phyloP scores from a whole-genome alignment of 2,113 vertebrate species.

The Phalacrocorax carbo region DNA sequence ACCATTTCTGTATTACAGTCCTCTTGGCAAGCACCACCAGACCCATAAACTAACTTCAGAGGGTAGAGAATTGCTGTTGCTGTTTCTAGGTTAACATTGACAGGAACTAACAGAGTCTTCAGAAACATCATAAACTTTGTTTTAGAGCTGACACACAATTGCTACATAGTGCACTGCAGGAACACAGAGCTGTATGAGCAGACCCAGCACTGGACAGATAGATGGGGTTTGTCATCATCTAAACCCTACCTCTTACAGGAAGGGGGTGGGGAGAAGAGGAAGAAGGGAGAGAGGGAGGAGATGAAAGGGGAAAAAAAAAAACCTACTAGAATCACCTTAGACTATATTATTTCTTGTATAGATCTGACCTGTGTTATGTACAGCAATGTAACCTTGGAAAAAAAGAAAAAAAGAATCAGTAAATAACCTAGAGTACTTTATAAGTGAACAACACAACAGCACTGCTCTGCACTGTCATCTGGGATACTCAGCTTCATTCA shows the following conservation, averaged over 20 bases:
- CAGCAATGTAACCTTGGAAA: neutral
- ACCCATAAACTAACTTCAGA: slow-evolving; percentile 6
- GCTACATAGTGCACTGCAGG: neutral
- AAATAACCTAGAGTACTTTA: slow-evolving; percentile 26
- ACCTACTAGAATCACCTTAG: neutral
- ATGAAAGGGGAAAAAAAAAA: neutral
- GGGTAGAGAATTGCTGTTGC: neutral
- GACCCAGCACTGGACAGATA: neutral
- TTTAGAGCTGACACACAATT: slow-evolving; percentile 36
- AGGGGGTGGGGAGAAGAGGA: neutral
- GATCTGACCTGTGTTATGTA: neutral
- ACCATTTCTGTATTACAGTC: neutral
- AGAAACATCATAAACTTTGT: slow-evolving; percentile 44
- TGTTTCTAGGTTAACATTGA: slow-evolving; percentile 39
- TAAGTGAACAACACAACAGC: slow-evolving; percentile 22
- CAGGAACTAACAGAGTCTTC: slow-evolving; percentile 56
- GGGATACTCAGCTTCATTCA: slow-evolving; percentile 30
- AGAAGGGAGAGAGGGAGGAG: neutral
- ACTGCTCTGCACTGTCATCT: slow-evolving; percentile 6
- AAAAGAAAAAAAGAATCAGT: neutral
- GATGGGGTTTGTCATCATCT: slow-evolving; percentile 31
- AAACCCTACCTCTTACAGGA: neutral
- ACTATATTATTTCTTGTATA: slow-evolving; percentile 7
- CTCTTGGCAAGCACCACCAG: neutral
- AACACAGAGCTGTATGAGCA: neutral